Conservation (phyloP, 2,888 invertebrate genomes). For the Neuroscelio doddi region DNA sequence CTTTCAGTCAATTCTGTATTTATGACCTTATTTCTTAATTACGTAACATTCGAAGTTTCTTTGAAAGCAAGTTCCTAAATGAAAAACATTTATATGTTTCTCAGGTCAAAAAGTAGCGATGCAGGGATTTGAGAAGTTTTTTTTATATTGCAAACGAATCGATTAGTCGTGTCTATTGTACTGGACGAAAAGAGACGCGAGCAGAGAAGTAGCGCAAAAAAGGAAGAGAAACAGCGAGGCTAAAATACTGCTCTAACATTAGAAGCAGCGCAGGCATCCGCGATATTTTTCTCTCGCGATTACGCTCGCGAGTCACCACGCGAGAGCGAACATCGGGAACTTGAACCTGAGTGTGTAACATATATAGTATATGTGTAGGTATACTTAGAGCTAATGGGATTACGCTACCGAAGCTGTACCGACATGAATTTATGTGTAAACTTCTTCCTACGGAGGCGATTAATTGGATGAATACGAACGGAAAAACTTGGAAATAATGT, state of each 20-base stretch:
- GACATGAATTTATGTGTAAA: conserved; percentile 41
- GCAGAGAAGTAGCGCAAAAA: conserved; percentile 16
- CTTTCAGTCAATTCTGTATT: too few relatives aligned
- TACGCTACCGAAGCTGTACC: conserved; percentile 41
- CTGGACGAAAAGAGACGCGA: too few relatives aligned
- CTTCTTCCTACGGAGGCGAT: conserved; percentile 35
- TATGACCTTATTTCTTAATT: too few relatives aligned
- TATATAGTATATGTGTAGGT: conserved; percentile 7
- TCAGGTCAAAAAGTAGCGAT: too few relatives aligned
- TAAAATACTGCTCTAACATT: conserved; percentile 43
- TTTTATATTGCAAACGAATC: too few relatives aligned
- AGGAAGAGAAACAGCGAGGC: conserved; percentile 31
- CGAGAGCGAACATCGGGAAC: conserved; percentile 46
- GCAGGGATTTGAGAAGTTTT: too few relatives aligned
- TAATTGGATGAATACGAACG: conserved; percentile 34
- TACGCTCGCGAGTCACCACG: conserved; percentile 43
- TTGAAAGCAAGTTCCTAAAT: too few relatives aligned
- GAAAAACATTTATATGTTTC: too few relatives aligned
- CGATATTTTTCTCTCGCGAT: conserved; percentile 44
- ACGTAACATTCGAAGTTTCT: too few relatives aligned
- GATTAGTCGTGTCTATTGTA: too few relatives aligned
- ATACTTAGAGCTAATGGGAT: conserved; percentile 41
- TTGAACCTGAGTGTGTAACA: conserved; percentile 35
- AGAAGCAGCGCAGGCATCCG: conserved; percentile 34
- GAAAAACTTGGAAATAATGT: too few relatives aligned